phyloP scores from a whole-genome alignment of 2,797 vertebrate species.

The Tapirus indicus region DNA sequence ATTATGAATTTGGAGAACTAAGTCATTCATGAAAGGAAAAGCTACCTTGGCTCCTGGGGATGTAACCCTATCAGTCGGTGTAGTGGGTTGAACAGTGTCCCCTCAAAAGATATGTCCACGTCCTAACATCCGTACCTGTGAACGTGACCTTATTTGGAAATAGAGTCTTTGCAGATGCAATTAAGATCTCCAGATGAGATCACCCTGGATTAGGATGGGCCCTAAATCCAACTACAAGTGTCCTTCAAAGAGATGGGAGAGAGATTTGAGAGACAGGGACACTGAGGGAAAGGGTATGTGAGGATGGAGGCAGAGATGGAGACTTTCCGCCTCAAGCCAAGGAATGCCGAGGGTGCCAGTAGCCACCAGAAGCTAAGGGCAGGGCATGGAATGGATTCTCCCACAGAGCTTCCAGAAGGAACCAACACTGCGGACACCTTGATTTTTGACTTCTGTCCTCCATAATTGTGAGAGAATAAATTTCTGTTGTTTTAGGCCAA shows the following conservation, averaged over 20 bases:
- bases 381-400: fast-evolving
- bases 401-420: not conserved
- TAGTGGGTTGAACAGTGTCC: not conserved
- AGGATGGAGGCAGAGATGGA: not conserved
- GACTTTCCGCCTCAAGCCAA: not conserved
- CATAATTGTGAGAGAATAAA: not conserved
- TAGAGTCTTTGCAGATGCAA: not conserved
- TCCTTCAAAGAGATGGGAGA: not conserved
- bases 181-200: not conserved
- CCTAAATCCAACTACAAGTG: not conserved
- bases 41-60: not conserved
- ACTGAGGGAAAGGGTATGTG: not conserved
- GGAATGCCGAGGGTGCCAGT: not conserved
- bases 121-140: not conserved
- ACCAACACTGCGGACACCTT: not conserved
- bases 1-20: not conserved
- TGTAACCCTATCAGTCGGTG: not conserved
- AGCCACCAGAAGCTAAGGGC: not conserved
- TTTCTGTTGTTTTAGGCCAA: not conserved
- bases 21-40: not conserved
- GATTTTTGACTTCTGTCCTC: not conserved
- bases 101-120: not conserved
- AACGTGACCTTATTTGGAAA: not conserved
- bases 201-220: not conserved
- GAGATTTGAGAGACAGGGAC: not conserved